Evolutionary conservation across 2,888 invertebrate genomes (phyloP).

Genomic region (Oegoconia quadripuncta): DNA sequence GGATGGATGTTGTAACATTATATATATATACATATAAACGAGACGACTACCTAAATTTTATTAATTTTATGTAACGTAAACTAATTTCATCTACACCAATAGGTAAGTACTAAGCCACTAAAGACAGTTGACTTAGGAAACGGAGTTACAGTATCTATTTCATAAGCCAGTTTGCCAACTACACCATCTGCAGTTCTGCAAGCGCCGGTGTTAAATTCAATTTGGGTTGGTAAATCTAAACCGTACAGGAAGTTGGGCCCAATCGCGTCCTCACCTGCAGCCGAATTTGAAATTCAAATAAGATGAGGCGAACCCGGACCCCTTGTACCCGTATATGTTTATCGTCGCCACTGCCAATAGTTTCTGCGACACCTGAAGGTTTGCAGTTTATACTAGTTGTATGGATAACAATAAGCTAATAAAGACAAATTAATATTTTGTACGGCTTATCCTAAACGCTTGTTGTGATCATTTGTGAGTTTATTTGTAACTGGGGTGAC

Average conservation of each 20-base stretch:
- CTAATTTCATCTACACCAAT: too few species aligned
- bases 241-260: constrained; percentile 62
- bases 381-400: constrained; percentile 6
- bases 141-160: constrained; percentile 25
- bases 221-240: constrained; percentile 67
- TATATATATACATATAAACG: too few species aligned
- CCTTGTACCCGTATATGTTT: constrained; percentile 53
- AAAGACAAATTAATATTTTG: background rate
- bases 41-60: too few species aligned
- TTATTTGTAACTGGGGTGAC: too few species aligned
- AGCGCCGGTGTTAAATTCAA: constrained; percentile 56
- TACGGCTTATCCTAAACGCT: background rate
- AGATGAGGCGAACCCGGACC: constrained; percentile 7
- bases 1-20: too few species aligned
- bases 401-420: background rate
- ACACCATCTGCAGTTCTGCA: constrained; percentile 24
- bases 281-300: constrained; percentile 72
- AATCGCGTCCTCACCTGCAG: constrained; percentile 68
- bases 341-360: constrained; percentile 41
- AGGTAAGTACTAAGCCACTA: too few species aligned
- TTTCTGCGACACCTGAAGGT: constrained; percentile 25
- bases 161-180: constrained; percentile 44
- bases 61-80: too few species aligned
- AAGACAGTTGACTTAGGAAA: too few species aligned
- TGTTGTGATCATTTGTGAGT: too few species aligned